Evolutionary conservation across 2,888 invertebrate species (phyloP).

Genomic region (Lasiommata megera): DNA sequence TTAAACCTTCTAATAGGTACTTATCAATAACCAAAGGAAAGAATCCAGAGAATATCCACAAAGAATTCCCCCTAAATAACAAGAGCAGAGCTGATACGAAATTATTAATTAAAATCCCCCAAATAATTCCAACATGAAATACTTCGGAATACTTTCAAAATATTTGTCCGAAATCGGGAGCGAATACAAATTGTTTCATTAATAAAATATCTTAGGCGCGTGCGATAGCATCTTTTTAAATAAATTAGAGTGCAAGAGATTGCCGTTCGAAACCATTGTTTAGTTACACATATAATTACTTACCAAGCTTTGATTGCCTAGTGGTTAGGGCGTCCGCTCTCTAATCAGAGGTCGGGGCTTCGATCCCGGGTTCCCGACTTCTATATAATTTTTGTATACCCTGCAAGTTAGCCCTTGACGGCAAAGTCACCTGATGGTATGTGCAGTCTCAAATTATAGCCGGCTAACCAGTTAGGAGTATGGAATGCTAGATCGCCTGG

Average conservation of each 20-base stretch:
- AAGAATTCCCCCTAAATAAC: slow-evolving; percentile 33
- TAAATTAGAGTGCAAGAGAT: slow-evolving; percentile 44
- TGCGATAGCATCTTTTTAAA: slow-evolving; percentile 60
- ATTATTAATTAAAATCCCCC: slow-evolving; percentile 63
- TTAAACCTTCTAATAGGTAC: no score
- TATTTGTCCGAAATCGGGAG: slow-evolving; percentile 45
- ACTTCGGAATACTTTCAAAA: slow-evolving; percentile 52
- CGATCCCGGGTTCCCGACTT: no score
- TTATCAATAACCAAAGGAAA: slow-evolving; percentile 34
- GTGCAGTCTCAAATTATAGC: no score
- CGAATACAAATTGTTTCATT: slow-evolving; percentile 66
- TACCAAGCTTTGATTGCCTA: no score
- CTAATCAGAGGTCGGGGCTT: no score
- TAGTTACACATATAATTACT: neutral
- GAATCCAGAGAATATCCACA: slow-evolving; percentile 39
- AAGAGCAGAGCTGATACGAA: slow-evolving; percentile 30
- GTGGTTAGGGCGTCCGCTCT: no score
- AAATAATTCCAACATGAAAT: slow-evolving; percentile 43
- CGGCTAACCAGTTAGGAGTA: no score
- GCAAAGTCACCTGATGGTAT: no score
- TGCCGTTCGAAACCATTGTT: neutral
- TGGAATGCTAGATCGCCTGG: no score
- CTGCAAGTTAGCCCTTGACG: no score
- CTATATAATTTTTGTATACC: no score
- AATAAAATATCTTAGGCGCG: slow-evolving; percentile 54